Percentiles rank a stretch among this genome's conserved stretches.
These are phyloP conservation scores for Ametastegia equiseti DNA, from an alignment of 2,888 invertebrate genomes.

Conservation along the genomic window DNA sequence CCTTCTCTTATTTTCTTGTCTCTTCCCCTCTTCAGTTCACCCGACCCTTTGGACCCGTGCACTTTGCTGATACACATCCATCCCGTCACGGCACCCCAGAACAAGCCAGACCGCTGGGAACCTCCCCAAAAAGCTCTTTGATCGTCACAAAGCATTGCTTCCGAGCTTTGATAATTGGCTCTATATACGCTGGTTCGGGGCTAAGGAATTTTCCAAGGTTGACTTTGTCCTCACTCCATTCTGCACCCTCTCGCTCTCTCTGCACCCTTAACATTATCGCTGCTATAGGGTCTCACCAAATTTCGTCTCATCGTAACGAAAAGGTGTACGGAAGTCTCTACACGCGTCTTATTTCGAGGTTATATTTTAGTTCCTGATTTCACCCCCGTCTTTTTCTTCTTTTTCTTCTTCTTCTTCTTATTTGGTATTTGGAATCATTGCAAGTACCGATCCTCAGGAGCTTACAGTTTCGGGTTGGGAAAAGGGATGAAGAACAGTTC, in stretches of 20 bases:
- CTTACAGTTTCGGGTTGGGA: neutral
- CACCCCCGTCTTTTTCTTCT: no score
- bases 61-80: neutral
- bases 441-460: neutral
- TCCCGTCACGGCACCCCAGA: no score
- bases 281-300: no score
- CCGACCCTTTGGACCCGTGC: neutral
- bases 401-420: no score
- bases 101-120: neutral
- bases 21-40: neutral
- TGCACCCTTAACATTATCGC: neutral
- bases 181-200: constrained; percentile 5
- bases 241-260: neutral
- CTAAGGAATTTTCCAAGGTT: constrained; percentile 33
- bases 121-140: constrained; percentile 33
- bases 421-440: no score
- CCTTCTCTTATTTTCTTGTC: neutral
- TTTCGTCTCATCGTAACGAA: no score
- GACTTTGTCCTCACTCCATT: constrained; percentile 4
- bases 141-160: constrained; percentile 42
- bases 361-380: no score
- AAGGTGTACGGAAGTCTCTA: no score
- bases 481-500: neutral
- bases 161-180: constrained; percentile 42
- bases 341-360: no score